Base-by-base conservation (phyloP, 2,888 invertebrate genomes). In the Drosophila kambysellisi region DNA sequence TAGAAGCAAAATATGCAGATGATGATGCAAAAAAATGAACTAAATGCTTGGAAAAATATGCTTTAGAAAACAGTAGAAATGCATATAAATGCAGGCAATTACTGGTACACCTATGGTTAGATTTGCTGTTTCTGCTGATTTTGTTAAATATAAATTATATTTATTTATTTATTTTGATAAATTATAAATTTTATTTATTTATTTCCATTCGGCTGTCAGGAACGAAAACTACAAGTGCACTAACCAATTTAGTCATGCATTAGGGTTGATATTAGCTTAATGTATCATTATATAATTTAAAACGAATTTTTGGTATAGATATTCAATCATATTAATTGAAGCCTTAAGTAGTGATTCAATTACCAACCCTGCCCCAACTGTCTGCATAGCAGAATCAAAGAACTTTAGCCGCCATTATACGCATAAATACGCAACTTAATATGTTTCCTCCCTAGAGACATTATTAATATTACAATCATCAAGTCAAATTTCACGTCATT, bases 391-490 rank as follows among this genome's bases (percentile, higher is more conserved):
- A 41, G 41, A 76, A 76, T 61, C 63, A 76, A 64, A 60, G 29
- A 61, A 48, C 33, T 61, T 58, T 61, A 6, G 50, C 17, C 8
- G 32, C 29, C 48, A 37, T 63, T 43, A 29, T 56, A 33, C 46
- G 37, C 37, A 37, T 46, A 32, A 57, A 48, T 51, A 57, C 48
- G 37, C 20, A 65, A 56, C 57, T 53, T 80, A 76, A 80, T 65
- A 57, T 54, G 60, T 64, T 72, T 59, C 56, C 64, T 65, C 68
- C 51, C 58, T 46, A 32, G 67, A 57, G 67, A 59, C 52, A 46
- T 35, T 30, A 73, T 74, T 78, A 75, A 68, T 88, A 73, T 67
- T 74, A 70, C 78, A 70, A 81, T 89, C 71, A 72, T 64, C 69
- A 81, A 84, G 85, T 81, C 71, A 81, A 71, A 78, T 81, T 81